Evolutionary conservation across 2,888 invertebrate genomes (phyloP).

Genomic region (Torymus texanus): DNA sequence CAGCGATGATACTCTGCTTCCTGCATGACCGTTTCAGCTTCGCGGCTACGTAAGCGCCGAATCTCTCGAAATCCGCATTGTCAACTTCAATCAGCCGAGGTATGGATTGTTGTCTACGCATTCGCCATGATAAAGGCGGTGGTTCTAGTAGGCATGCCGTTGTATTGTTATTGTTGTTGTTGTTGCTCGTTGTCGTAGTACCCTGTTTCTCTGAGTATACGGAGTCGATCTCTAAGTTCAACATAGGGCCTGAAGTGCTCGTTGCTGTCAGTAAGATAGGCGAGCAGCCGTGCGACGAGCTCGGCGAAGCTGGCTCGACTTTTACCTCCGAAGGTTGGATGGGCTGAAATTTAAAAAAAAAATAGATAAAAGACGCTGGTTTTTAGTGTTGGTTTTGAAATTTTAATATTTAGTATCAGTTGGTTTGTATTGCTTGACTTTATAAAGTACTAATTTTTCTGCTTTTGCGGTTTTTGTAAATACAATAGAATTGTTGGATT

Average conservation of each 20-base stretch:
- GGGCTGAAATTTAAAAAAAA: slow-evolving; percentile 45
- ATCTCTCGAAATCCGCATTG: slow-evolving; percentile 39
- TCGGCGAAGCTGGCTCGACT: slow-evolving; percentile 56
- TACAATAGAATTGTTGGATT: too few species aligned
- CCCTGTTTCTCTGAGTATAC: slow-evolving; percentile 51
- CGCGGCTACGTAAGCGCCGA: slow-evolving; percentile 59
- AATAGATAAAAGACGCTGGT: too few species aligned
- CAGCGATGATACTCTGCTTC: slow-evolving; percentile 60
- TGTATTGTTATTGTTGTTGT: neutral
- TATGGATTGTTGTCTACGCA: neutral
- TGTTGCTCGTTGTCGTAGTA: neutral
- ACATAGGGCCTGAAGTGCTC: slow-evolving; percentile 43
- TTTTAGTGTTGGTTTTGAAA: neutral
- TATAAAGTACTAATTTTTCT: too few species aligned
- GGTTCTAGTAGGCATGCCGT: neutral
- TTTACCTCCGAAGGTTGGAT: slow-evolving; percentile 53
- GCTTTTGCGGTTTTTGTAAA: too few species aligned
- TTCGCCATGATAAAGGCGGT: neutral
- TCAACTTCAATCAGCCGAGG: neutral
- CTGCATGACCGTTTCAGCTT: slow-evolving; percentile 58
- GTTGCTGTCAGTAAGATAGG: slow-evolving; percentile 7
- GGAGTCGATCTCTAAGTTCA: slow-evolving; percentile 59
- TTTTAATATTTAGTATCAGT: neutral
- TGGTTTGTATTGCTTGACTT: too few species aligned
- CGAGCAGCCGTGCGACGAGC: slow-evolving; percentile 46